These are phyloP conservation scores for Stictonetta naevosa DNA, from an alignment of 2,113 vertebrate genomes.

Conservation along the genomic window DNA sequence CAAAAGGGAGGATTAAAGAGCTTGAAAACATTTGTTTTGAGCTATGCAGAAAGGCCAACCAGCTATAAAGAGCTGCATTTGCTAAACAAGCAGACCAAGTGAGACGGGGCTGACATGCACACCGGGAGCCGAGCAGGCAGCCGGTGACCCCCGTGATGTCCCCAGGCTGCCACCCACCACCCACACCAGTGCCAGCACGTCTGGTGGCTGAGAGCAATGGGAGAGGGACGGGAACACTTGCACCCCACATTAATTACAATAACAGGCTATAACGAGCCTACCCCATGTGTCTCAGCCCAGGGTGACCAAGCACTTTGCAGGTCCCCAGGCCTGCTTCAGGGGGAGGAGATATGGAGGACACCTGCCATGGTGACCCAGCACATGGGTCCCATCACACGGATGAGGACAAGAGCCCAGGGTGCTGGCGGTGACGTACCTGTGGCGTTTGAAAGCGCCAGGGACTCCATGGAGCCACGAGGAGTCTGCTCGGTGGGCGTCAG, in stretches of 20 bases:
- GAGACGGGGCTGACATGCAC: background rate
- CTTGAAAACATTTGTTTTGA: conserved; percentile 34
- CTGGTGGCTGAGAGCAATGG: background rate
- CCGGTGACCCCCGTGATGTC: rapidly evolving
- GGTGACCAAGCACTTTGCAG: background rate
- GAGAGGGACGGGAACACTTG: background rate
- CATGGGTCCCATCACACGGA: rapidly evolving
- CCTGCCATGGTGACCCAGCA: rapidly evolving
- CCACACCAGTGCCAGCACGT: background rate
- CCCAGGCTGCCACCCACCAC: background rate
- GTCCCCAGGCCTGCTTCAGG: background rate
- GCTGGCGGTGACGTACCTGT: conserved; percentile 81
- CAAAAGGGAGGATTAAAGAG: conserved; percentile 27
- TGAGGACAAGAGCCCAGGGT: rapidly evolving
- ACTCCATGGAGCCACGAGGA: conserved; percentile 94
- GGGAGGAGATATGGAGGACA: background rate
- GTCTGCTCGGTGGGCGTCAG: conserved; percentile 92
- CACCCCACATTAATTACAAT: background rate
- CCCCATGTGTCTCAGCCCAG: background rate
- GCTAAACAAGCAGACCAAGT: background rate
- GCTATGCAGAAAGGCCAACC: background rate
- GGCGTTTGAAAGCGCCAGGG: conserved; percentile 89
- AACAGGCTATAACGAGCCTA: background rate
- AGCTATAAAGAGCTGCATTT: background rate
- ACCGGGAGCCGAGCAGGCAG: rapidly evolving